Evolutionary conservation across 2,797 vertebrate genomes (phyloP).

Genomic region (Diceros bicornis): DNA sequence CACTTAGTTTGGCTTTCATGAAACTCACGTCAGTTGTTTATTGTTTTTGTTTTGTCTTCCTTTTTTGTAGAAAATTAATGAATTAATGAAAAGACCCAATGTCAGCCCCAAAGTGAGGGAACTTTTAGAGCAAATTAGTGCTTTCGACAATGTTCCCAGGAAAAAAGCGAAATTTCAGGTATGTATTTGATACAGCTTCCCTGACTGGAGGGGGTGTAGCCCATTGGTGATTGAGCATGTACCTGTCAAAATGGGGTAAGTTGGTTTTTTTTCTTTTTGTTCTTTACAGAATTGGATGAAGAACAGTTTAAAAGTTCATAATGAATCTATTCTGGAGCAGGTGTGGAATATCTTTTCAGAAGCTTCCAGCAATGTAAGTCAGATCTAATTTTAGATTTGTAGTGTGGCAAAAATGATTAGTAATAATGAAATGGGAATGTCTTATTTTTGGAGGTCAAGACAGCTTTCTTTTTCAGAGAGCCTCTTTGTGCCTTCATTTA

Average conservation of each 20-base stretch:
- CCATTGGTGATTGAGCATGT: background rate
- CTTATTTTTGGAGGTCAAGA: background rate
- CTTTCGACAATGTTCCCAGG: conserved; percentile 96
- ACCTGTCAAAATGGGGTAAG: background rate
- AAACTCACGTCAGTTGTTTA: background rate
- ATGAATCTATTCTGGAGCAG: conserved; percentile 91
- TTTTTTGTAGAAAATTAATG: conserved; percentile 93
- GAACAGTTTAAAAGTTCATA: conserved; percentile 95
- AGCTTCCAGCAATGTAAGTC: conserved; percentile 92
- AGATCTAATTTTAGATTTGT: background rate
- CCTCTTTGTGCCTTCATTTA: background rate
- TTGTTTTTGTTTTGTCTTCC: background rate
- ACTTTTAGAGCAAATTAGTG: conserved; percentile 94
- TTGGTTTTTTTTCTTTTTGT: background rate
- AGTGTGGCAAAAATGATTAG: too few relatives aligned
- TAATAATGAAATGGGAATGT: background rate
- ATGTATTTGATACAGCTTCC: conserved; percentile 46
- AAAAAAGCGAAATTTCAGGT: conserved; percentile 99
- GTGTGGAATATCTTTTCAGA: conserved; percentile 96
- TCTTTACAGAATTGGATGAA: conserved; percentile 96
- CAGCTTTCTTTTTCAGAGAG: conserved; percentile 47
- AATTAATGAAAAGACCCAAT: conserved; percentile 93
- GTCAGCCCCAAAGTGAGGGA: conserved; percentile 92
- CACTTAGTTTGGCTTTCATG: background rate
- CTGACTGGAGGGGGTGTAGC: fast-evolving